These are phyloP conservation scores for Neostethus bicornis DNA, from an alignment of 2,797 vertebrate species.

Conservation along the genomic window DNA sequence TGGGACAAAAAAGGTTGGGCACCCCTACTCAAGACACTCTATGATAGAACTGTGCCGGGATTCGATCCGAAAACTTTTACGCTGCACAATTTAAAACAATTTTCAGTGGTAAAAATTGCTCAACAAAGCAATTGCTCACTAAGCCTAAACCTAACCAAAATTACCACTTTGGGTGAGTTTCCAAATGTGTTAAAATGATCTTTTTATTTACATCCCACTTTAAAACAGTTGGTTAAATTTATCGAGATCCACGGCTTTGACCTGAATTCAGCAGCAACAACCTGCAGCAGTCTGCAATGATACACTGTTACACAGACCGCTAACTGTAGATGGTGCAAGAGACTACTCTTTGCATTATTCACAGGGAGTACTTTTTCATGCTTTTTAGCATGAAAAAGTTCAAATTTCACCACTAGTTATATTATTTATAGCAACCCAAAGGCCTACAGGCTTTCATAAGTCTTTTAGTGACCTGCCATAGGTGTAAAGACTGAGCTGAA, in stretches of 20 bases:
- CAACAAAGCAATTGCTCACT: too few relatives aligned
- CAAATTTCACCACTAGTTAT: constrained; percentile 17
- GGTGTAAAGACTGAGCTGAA: constrained; percentile 40
- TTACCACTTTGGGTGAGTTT: too few relatives aligned
- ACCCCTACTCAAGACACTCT: too few relatives aligned
- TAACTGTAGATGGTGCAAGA: constrained; percentile 42
- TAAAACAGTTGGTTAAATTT: constrained; percentile 7
- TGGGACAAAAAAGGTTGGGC: too few relatives aligned
- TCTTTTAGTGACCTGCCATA: constrained; percentile 39
- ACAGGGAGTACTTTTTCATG: constrained; percentile 62
- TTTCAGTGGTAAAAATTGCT: too few relatives aligned
- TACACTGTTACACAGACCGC: constrained; percentile 15
- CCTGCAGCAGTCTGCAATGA: background rate
- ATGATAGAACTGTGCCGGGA: constrained; percentile 44
- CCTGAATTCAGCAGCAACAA: background rate
- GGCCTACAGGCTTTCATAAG: constrained; percentile 23
- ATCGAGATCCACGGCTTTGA: constrained; percentile 14
- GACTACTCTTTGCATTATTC: constrained; percentile 50
- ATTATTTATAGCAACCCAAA: constrained; percentile 18
- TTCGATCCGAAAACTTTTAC: constrained; percentile 58
- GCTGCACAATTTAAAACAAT: too few relatives aligned
- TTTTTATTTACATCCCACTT: too few relatives aligned
- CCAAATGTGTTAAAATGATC: constrained; percentile 22
- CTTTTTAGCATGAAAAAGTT: constrained; percentile 35
- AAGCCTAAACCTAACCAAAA: too few relatives aligned